phyloP scores from a whole-genome alignment of 2,797 vertebrate species.

The Pristis pectinata region DNA sequence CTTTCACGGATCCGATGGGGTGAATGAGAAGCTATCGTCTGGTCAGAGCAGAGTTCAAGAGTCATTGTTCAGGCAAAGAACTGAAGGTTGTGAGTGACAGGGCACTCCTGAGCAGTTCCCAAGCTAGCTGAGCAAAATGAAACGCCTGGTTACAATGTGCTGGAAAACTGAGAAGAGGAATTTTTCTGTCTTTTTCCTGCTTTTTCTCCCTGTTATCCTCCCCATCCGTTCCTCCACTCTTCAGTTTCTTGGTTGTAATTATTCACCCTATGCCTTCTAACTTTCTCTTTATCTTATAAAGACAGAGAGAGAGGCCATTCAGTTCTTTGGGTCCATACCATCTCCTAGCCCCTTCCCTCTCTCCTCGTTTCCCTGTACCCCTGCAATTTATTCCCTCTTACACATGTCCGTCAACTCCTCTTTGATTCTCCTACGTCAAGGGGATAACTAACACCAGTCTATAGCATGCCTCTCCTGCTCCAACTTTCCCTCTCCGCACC shows the following conservation, averaged over 20 bases:
- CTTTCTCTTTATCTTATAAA: neutral
- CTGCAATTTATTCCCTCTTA: too few relatives aligned
- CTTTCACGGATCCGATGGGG: slow-evolving; percentile 5
- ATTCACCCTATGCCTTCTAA: neutral
- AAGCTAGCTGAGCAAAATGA: neutral
- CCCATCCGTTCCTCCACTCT: neutral
- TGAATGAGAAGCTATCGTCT: slow-evolving; percentile 7
- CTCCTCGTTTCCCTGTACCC: neutral
- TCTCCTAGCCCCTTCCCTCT: neutral
- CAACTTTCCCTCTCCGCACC: too few relatives aligned
- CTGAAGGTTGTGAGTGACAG: slow-evolving; percentile 27
- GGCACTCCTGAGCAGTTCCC: neutral
- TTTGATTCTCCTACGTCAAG: too few relatives aligned
- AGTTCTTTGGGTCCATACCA: too few relatives aligned
- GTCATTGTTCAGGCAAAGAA: slow-evolving; percentile 23
- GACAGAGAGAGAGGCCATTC: too few relatives aligned
- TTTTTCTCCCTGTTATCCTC: too few relatives aligned
- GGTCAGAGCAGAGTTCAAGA: slow-evolving; percentile 31
- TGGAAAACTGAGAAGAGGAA: neutral
- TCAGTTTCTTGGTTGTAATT: neutral
- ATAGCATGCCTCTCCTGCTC: too few relatives aligned
- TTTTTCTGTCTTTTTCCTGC: neutral
- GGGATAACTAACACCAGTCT: too few relatives aligned
- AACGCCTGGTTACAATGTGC: neutral
- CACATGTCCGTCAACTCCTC: too few relatives aligned